Base-by-base conservation (phyloP, 1,140 invertebrate genomes). In the Drosophila sulfurigaster region DNA sequence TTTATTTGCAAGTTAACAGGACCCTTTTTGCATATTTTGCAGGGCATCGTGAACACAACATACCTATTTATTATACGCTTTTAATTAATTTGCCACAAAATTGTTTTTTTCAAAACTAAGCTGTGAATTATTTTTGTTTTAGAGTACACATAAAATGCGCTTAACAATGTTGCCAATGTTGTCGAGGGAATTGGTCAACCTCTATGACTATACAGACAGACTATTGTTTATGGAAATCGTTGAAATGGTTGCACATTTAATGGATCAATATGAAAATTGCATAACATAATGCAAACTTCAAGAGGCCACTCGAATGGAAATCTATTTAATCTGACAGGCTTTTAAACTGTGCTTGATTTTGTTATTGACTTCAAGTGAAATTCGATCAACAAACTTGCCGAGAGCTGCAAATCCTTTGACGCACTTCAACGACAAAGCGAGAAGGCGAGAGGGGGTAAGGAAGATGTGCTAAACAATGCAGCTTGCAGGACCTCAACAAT, bases 331-430 rank as follows among this genome's bases (percentile, higher is more conserved):
- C 25, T 15, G 20, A 38, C 28, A 45, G 25, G 13, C 28, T 48
- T 45, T 41, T 52, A 41, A 35, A 74, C 30, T 60, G 54, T 59
- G 13, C 68, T 67, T 51, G 59, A 75, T 87, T 45, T 79, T 35
- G 45, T 77, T 82, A 87, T 82, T 76, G 32, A 66, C 78, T 52
- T 52, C 38, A 66, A 82, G 69, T 78, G 70, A 59, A 72, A 78
- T 71, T 79, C 60, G 51, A 64, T 64, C 67, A 60, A 54, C 65
- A 75, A 65, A 81, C 69, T 78, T 68, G 48, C 59, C n/a, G 30
- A 41, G 20, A 51, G 66, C 35, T 51, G 49, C 20, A 63, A 75
- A 49, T 41, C 59, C 52, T 54, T 46, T 48, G 20, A 62, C 15
- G 15, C 46, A 63, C 51, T 66, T 38, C 51, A 32, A 32, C n/a